phyloP scores from a whole-genome alignment of 2,888 invertebrate species.

The Thymelicus sylvestris region DNA sequence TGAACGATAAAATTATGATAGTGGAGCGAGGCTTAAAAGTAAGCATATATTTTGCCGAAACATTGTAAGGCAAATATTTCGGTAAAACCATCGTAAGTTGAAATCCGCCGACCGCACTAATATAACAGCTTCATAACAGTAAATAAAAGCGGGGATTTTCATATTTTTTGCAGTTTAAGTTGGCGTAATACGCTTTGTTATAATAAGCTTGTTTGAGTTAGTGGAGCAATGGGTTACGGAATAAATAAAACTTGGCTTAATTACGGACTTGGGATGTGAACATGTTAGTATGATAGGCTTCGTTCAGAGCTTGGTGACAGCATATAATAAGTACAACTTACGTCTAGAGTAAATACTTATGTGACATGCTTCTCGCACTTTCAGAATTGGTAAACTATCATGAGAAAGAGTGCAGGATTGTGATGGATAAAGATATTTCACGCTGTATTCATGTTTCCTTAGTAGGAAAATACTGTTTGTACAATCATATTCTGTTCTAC shows the following conservation, averaged over 20 bases:
- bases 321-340: not conserved
- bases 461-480: no score
- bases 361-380: no score
- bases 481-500: no score
- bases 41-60: conserved; percentile 7
- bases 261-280: not conserved
- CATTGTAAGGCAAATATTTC: conserved; percentile 19
- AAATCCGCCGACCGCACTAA: conserved; percentile 7
- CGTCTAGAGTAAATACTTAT: no score
- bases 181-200: conserved; percentile 26
- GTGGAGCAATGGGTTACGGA: conserved; percentile 6
- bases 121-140: conserved; percentile 21
- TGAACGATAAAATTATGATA: not conserved
- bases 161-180: conserved; percentile 30
- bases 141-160: conserved; percentile 25
- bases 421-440: no score
- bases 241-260: conserved; percentile 10
- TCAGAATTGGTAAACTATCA: no score
- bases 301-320: not conserved
- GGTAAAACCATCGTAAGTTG: conserved; percentile 16
- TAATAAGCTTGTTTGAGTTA: conserved; percentile 25
- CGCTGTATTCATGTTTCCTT: no score
- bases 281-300: not conserved
- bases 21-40: not conserved
- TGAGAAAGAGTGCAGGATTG: no score